phyloP scores from a whole-genome alignment of 1,140 invertebrate species.

The Diplogasteroides magnus region DNA sequence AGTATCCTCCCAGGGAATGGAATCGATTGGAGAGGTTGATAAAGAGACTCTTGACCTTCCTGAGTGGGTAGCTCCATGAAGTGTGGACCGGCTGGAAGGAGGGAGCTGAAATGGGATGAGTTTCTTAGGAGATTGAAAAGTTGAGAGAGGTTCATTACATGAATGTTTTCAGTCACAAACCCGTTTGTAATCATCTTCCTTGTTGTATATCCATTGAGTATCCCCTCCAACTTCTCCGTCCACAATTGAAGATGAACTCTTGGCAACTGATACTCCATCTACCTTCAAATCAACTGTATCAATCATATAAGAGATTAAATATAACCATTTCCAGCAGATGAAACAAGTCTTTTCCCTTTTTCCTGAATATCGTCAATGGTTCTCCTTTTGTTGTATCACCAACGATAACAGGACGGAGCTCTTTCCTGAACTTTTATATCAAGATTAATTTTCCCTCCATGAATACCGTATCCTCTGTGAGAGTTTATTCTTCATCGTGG shows the following conservation, averaged over 20 bases:
- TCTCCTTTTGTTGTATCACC: neutral
- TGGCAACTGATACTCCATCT: neutral
- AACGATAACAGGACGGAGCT: neutral
- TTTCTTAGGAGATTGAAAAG: too few relatives aligned
- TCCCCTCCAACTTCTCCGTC: neutral
- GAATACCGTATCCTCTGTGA: neutral
- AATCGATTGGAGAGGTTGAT: too few relatives aligned
- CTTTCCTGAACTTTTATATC: neutral
- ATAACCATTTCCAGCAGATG: neutral
- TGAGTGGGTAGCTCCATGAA: too few relatives aligned
- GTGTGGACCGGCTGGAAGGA: too few relatives aligned
- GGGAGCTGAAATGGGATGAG: too few relatives aligned
- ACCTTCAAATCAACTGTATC: neutral
- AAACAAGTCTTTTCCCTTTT: neutral
- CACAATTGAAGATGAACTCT: neutral
- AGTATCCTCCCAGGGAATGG: too few relatives aligned
- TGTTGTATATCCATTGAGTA: neutral
- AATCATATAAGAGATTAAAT: neutral
- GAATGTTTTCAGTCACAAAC: too few relatives aligned
- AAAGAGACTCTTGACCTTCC: too few relatives aligned
- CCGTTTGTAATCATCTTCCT: neutral
- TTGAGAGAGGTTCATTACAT: too few relatives aligned
- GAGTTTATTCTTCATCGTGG: neutral
- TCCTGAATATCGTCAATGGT: neutral
- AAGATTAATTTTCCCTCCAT: neutral